These are phyloP conservation scores for Megamerina dolium DNA, from an alignment of 2,888 invertebrate genomes.

Conservation along the genomic window DNA sequence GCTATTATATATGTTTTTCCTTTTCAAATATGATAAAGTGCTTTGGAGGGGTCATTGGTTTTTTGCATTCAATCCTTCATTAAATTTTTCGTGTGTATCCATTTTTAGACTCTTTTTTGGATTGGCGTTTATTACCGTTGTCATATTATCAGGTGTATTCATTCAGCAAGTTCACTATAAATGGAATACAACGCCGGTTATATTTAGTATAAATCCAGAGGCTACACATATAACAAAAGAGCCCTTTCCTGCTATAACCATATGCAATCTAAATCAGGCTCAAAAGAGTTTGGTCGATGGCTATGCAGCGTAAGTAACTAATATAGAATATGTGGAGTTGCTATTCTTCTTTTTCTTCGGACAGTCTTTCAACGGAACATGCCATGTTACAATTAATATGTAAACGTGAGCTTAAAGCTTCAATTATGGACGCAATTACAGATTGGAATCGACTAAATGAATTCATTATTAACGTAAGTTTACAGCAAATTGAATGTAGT, in stretches of 20 bases:
- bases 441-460: conserved; percentile 24
- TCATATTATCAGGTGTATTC: conserved; percentile 60
- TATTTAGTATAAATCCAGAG: conserved; percentile 65
- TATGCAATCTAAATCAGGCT: conserved; percentile 76
- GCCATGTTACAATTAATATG: conserved; percentile 28
- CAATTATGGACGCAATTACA: conserved; percentile 15
- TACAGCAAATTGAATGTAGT: neutral
- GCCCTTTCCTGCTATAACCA: conserved; percentile 74
- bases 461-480: conserved; percentile 23
- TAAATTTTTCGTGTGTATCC: too few relatives aligned
- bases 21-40: conserved; percentile 51
- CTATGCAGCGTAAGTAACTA: conserved; percentile 22
- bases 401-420: conserved; percentile 20
- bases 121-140: conserved; percentile 58
- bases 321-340: too few relatives aligned
- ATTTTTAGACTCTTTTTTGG: conserved; percentile 65
- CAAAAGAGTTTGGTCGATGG: conserved; percentile 57
- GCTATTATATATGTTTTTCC: too few relatives aligned
- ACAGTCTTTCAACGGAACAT: conserved; percentile 22
- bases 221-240: conserved; percentile 59
- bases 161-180: conserved; percentile 64
- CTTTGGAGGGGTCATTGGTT: too few relatives aligned
- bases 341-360: too few relatives aligned
- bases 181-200: conserved; percentile 66
- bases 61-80: conserved; percentile 63